Percentiles rank a stretch among this genome's conserved stretches.
These are phyloP conservation scores for Periophthalmodon schlosseri DNA, from an alignment of 2,113 vertebrate genomes.

Conservation along the genomic window DNA sequence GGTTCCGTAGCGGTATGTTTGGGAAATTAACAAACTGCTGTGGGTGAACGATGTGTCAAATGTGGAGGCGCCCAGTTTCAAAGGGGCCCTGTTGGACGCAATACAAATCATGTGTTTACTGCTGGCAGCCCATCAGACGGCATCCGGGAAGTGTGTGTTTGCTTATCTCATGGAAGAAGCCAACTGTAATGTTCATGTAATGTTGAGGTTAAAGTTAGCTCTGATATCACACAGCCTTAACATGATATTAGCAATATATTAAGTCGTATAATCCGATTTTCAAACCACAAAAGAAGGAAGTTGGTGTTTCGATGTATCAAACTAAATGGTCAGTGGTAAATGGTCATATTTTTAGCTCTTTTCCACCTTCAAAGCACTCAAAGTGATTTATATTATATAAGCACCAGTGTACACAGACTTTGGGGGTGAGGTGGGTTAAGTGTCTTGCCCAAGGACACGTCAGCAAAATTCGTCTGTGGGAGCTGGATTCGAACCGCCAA, in stretches of 20 bases:
- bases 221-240: neutral
- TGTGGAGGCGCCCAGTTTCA: slow-evolving; percentile 19
- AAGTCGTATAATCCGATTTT: neutral
- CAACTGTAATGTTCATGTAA: neutral
- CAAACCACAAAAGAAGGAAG: slow-evolving; percentile 4
- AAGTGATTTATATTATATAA: too few relatives aligned
- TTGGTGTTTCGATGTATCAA: too few relatives aligned
- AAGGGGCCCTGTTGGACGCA: slow-evolving; percentile 18
- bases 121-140: neutral
- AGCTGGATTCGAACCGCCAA: too few relatives aligned
- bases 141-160: neutral
- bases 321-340: too few relatives aligned
- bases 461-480: too few relatives aligned
- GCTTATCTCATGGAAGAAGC: neutral
- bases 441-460: too few relatives aligned
- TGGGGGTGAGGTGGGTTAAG: too few relatives aligned
- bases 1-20: slow-evolving; percentile 11
- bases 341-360: too few relatives aligned
- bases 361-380: too few relatives aligned
- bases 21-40: slow-evolving; percentile 3
- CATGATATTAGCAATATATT: neutral
- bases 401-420: too few relatives aligned
- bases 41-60: slow-evolving; percentile 13
- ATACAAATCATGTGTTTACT: slow-evolving; percentile 7
- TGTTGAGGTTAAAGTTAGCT: neutral